Conservation (phyloP, 2,797 vertebrate genomes). For the Liasis olivaceus region DNA sequence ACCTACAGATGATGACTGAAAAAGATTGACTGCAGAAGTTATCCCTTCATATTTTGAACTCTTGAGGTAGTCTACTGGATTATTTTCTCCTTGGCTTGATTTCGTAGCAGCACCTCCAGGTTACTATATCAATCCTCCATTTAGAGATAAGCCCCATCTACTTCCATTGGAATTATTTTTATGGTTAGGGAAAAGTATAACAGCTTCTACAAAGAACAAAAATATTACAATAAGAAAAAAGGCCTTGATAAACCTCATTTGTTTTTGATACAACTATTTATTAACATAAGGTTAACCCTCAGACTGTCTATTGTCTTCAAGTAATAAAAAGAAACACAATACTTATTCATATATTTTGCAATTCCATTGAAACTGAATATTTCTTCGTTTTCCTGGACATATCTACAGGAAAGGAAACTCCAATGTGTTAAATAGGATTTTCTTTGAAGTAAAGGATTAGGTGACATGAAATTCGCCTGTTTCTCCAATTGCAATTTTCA, state of each 20-base stretch:
- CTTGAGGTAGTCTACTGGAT: background rate
- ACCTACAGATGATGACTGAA: background rate
- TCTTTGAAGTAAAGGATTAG: conserved; percentile 19
- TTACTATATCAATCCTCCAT: conserved; percentile 26
- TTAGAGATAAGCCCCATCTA: conserved; percentile 14
- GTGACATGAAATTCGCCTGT: conserved; percentile 41
- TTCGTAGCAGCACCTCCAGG: background rate
- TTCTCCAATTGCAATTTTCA: conserved; percentile 50
- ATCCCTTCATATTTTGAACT: background rate
- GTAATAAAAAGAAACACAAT: conserved; percentile 62
- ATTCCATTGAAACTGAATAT: conserved; percentile 11
- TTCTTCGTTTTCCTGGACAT: background rate
- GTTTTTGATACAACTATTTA: conserved; percentile 52
- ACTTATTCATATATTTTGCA: conserved; percentile 36
- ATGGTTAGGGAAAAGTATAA: background rate
- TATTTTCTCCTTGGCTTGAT: background rate
- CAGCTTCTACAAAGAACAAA: background rate
- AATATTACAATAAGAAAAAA: conserved; percentile 20
- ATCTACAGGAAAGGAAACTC: background rate
- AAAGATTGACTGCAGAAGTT: background rate
- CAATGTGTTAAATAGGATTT: conserved; percentile 50
- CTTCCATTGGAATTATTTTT: conserved; percentile 19
- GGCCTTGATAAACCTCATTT: conserved; percentile 36
- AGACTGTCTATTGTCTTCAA: conserved; percentile 58
- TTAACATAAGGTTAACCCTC: conserved; percentile 46